These are phyloP conservation scores for Campoplex nolae DNA, from an alignment of 2,888 invertebrate species.

Conservation along the genomic window DNA sequence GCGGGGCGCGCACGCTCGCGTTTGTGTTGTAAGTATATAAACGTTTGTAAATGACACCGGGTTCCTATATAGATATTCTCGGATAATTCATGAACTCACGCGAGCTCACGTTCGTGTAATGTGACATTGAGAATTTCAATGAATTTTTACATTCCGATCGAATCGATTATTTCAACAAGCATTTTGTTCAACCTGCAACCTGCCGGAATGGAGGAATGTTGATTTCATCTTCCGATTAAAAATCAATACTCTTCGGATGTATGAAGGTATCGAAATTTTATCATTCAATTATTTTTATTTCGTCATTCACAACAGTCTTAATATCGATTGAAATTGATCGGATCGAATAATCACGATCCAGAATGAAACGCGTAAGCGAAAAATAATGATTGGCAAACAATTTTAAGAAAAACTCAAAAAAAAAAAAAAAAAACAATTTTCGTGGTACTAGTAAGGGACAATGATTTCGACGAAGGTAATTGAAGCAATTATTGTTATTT, in stretches of 20 bases:
- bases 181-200: slow-evolving; percentile 7
- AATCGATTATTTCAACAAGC: slow-evolving; percentile 44
- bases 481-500: not conserved
- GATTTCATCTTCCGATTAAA: not conserved
- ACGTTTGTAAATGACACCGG: not conserved
- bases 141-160: slow-evolving; percentile 42
- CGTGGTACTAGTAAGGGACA: not conserved
- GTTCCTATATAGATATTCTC: slow-evolving; percentile 36
- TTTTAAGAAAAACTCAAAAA: not conserved
- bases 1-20: not conserved
- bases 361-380: too few species aligned
- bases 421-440: not conserved
- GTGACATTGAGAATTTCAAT: slow-evolving; percentile 60
- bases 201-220: slow-evolving; percentile 16
- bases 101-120: slow-evolving; percentile 44
- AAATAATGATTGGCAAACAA: not conserved
- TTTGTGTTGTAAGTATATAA: not conserved
- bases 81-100: slow-evolving; percentile 58
- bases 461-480: not conserved
- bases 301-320: not conserved
- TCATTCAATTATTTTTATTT: not conserved
- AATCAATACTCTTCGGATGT: not conserved
- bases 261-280: not conserved
- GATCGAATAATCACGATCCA: too few species aligned
- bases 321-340: not conserved